Evolutionary conservation across 2,888 invertebrate genomes (phyloP).

Genomic region (Encarsia formosa): DNA sequence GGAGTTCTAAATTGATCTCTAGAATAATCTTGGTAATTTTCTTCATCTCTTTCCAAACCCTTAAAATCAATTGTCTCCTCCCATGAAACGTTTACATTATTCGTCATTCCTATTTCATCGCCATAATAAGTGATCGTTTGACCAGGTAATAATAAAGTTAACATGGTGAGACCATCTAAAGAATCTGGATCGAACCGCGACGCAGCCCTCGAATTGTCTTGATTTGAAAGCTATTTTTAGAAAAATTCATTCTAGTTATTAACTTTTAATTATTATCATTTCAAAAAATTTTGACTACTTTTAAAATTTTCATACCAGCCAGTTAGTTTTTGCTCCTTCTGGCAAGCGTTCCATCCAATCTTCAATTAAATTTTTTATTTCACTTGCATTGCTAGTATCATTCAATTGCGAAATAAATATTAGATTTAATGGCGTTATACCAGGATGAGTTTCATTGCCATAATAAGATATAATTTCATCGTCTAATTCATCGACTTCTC

Average conservation of each 20-base stretch:
- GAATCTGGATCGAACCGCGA: conserved; percentile 39
- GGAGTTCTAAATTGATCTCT: conserved; percentile 43
- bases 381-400: conserved; percentile 32
- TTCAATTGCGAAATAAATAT: conserved; percentile 36
- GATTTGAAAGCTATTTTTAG: conserved; percentile 39
- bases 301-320: conserved; percentile 38
- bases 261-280: background rate
- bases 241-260: background rate
- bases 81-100: conserved; percentile 31
- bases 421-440: conserved; percentile 40
- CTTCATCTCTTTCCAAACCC: conserved; percentile 23
- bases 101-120: conserved; percentile 41
- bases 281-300: background rate
- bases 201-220: conserved; percentile 38
- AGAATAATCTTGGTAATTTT: conserved; percentile 29
- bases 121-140: conserved; percentile 56
- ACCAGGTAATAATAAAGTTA: conserved; percentile 56
- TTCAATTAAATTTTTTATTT: conserved; percentile 34
- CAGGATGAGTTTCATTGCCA: conserved; percentile 36
- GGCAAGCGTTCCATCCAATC: conserved; percentile 40
- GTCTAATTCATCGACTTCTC: conserved; percentile 37
- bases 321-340: conserved; percentile 40
- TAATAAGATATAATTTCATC: conserved; percentile 39
- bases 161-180: conserved; percentile 52
- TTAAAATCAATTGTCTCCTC: conserved; percentile 37